phyloP scores from a whole-genome alignment of 53 echinoderm and acorn worm genomes.

The Temnopleurus reevesii region DNA sequence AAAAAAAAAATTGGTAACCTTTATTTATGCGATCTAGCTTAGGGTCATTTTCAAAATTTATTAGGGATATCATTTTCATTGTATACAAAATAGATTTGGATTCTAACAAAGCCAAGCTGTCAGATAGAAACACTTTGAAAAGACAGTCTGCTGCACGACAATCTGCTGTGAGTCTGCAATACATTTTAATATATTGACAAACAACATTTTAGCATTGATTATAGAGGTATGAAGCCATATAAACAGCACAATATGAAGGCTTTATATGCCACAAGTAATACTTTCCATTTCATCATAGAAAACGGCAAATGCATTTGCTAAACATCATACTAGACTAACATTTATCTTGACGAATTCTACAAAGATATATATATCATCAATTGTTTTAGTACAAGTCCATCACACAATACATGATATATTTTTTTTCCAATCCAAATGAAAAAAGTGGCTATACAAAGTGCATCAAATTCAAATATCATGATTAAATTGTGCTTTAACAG shows the following conservation, averaged over 20 bases:
- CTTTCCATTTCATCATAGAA: conserved; percentile 18
- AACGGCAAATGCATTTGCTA: conserved; percentile 15
- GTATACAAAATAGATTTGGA: too few relatives aligned
- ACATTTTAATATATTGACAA: conserved; percentile 6
- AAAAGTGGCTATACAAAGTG: conserved; percentile 11
- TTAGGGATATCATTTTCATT: too few relatives aligned
- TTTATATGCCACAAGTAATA: background rate
- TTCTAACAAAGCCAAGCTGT: too few relatives aligned
- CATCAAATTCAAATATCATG: background rate
- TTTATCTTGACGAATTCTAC: conserved; percentile 6
- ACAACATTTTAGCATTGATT: conserved; percentile 12
- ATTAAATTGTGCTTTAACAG: conserved; percentile 5
- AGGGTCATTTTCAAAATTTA: too few relatives aligned
- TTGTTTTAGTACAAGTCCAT: conserved; percentile 28
- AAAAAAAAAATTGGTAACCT: too few relatives aligned
- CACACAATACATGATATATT: conserved; percentile 25
- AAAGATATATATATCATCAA: background rate
- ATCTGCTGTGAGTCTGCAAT: background rate
- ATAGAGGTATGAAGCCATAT: background rate
- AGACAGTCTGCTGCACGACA: background rate
- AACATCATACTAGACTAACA: background rate
- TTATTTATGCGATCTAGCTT: too few relatives aligned
- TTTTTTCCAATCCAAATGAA: background rate
- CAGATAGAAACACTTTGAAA: background rate
- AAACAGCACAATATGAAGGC: background rate